These are phyloP conservation scores for Himalopsyche japonica DNA, from an alignment of 2,888 invertebrate genomes.

Conservation along the genomic window DNA sequence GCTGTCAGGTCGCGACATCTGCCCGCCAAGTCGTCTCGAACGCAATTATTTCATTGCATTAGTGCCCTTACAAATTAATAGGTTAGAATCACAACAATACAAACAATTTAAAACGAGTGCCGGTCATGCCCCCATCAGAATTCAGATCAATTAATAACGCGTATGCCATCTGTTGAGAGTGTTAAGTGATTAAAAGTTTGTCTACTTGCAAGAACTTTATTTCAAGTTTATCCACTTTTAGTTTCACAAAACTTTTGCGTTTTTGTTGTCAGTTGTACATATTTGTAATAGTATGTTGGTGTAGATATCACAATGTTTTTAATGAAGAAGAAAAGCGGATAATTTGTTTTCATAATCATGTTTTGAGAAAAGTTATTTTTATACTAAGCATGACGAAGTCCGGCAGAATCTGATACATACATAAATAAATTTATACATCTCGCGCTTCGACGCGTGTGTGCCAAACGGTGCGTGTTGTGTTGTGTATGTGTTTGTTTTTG, in stretches of 20 bases:
- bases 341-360: conserved; percentile 15
- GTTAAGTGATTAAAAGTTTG: conserved; percentile 11
- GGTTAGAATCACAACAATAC: conserved; percentile 23
- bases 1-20: conserved; percentile 22
- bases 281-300: background rate
- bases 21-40: conserved; percentile 21
- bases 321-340: background rate
- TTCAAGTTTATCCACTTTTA: conserved; percentile 19
- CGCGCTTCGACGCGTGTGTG: conserved; percentile 10
- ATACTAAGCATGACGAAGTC: conserved; percentile 9
- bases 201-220: conserved; percentile 14
- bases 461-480: conserved; percentile 22
- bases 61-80: conserved; percentile 24
- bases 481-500: conserved; percentile 2
- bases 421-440: conserved; percentile 27
- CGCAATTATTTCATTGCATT: conserved; percentile 24
- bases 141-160: conserved; percentile 1
- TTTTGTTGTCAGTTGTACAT: conserved; percentile 5
- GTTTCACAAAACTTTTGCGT: conserved; percentile 23
- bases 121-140: background rate
- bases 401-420: conserved; percentile 13
- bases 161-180: conserved; percentile 4
- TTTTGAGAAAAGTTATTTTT: conserved; percentile 27
- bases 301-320: background rate
- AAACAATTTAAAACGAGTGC: conserved; percentile 11